A percentile compares a stretch with the other conserved stretches of the same genome.
phyloP scores from a whole-genome alignment of 2,888 invertebrate species.

The Yponomeuta evonymella region DNA sequence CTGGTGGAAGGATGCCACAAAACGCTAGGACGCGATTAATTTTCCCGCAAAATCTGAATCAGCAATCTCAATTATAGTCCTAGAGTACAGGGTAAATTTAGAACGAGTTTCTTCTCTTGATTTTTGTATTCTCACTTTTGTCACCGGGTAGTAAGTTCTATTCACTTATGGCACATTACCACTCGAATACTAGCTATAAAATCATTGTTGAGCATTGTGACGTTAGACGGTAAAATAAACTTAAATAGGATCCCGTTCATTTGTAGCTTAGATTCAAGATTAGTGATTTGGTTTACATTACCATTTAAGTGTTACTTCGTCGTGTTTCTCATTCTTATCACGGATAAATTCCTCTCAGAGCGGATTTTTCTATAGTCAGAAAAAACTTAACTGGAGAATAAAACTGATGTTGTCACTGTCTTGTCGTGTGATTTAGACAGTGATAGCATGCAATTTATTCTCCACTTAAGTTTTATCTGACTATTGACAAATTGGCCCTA shows the following conservation, averaged over 20 bases:
- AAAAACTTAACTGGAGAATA: no score
- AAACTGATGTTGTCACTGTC: no score
- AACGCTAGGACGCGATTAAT: constrained; percentile 2
- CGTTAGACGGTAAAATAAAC: constrained; percentile 46
- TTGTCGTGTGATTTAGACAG: no score
- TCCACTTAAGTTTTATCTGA: no score
- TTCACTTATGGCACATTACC: constrained; percentile 68
- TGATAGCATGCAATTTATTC: no score
- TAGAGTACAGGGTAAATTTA: constrained; percentile 75
- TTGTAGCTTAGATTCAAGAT: constrained; percentile 51
- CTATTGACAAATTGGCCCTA: constrained; percentile 18
- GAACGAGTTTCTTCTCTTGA: constrained; percentile 59
- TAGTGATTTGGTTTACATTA: constrained; percentile 41
- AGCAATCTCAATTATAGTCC: constrained; percentile 64
- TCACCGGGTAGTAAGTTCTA: constrained; percentile 61
- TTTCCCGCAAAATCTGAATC: constrained; percentile 41
- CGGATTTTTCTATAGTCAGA: no score
- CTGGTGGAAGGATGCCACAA: neutral
- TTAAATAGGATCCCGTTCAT: constrained; percentile 46
- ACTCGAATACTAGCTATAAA: constrained; percentile 51
- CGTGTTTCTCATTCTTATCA: constrained; percentile 34
- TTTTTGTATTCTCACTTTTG: constrained; percentile 67
- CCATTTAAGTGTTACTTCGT: constrained; percentile 37
- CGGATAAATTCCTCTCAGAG: constrained; percentile 23
- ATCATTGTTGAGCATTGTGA: constrained; percentile 66